Percentiles rank a stretch among this genome's conserved stretches.
phyloP scores from a whole-genome alignment of 1,140 invertebrate species.

The Dendroctonus valens region DNA sequence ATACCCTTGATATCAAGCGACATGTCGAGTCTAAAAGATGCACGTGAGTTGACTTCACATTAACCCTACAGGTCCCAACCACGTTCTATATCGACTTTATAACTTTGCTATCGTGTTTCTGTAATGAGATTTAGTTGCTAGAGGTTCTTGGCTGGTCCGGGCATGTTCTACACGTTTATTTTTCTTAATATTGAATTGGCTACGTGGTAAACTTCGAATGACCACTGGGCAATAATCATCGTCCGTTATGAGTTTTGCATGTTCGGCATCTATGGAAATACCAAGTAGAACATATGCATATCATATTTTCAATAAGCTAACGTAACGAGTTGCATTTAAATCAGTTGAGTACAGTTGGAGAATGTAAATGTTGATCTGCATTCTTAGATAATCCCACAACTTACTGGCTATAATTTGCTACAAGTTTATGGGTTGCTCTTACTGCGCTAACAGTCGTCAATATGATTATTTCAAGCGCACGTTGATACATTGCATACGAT shows the following conservation, averaged over 20 bases:
- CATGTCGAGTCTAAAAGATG: constrained; percentile 32
- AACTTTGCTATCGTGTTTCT: constrained; percentile 46
- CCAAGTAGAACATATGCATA: too few relatives aligned
- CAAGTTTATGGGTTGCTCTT: too few relatives aligned
- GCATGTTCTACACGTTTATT: constrained; percentile 34
- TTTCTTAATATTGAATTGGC: constrained; percentile 36
- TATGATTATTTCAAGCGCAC: too few relatives aligned
- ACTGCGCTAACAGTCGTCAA: too few relatives aligned
- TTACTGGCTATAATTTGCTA: too few relatives aligned
- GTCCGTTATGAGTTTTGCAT: too few relatives aligned
- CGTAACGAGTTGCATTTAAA: too few relatives aligned
- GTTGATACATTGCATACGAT: neutral
- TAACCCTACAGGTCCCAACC: constrained; percentile 33
- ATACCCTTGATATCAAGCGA: constrained; percentile 18
- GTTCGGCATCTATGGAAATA: too few relatives aligned
- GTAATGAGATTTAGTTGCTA: constrained; percentile 46
- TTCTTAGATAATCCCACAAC: too few relatives aligned
- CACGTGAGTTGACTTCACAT: constrained; percentile 40
- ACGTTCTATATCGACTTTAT: constrained; percentile 46
- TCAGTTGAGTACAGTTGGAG: too few relatives aligned
- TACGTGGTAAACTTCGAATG: constrained; percentile 32
- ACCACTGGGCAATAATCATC: neutral
- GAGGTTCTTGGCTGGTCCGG: constrained; percentile 29
- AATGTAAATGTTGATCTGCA: too few relatives aligned
- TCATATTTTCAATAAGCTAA: too few relatives aligned